Evolutionary conservation across 1,140 invertebrate species (phyloP), one percentile per base, ranked within the genome.

Genomic region (Trachymyrmex septentrionalis): DNA sequence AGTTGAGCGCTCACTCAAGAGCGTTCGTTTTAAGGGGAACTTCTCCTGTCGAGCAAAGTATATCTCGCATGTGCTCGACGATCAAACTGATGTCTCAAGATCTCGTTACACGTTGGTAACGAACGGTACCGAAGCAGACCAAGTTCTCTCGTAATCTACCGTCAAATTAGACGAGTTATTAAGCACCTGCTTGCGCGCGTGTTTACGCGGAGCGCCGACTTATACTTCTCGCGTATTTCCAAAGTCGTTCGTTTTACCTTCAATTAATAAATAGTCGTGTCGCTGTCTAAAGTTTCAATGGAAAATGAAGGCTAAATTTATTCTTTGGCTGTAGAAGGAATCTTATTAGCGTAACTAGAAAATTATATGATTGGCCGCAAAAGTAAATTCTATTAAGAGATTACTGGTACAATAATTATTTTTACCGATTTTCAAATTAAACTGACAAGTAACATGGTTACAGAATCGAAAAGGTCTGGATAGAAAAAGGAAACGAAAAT

Each of bases 61-160:
- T 50, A 75, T 75, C 69, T 38, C 80, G 80, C 69, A 34, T 84
- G 69, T 84, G 80, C 80, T 75, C 55, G 55, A 75, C 80, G 69
- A 84, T 75, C 80, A 73, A 75, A 73, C 69, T 84, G 69, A 84
- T 84, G 80, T 84, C 80, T 84, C 80, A 75, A 84, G 80, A 84
- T 84, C 80, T 73, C 14, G 69, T 84, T 84, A 75, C 69, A 61
- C 67, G 55, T 24, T 34, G 61, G 67, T 82, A 84, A 84, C n/a
- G 80, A 84, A 57, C 66, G 34, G 2, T 48, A 61, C 59, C 24
- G 75, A 2, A 21, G 21, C 67, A 38, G 67, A 27, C 80, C 14
- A 84, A 73, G 55, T 84, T 75, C 55, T 53, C 78, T 84, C 38
- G 69, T 69, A 84, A 84, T 84, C 38, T 75, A 44, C 38, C 80